These are phyloP conservation scores for Parasteatoda lunata DNA, from an alignment of 2,888 invertebrate species.

Conservation along the genomic window DNA sequence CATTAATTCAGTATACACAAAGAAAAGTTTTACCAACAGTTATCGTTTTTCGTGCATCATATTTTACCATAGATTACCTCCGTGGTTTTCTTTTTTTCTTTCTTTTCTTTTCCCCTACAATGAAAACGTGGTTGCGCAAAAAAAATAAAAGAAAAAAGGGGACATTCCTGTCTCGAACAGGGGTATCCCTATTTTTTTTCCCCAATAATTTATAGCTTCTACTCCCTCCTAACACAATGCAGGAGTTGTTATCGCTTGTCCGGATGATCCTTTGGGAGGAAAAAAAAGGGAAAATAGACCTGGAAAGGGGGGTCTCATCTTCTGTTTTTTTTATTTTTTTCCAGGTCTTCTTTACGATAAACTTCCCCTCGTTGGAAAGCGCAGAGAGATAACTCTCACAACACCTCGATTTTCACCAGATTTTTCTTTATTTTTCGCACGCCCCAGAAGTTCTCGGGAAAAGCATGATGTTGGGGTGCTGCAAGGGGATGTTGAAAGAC, in stretches of 20 bases:
- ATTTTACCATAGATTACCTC: conserved; percentile 27
- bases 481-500: not conserved
- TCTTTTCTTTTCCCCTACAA: not conserved
- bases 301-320: not conserved
- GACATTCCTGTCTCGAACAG: conserved; percentile 47
- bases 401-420: conserved; percentile 48
- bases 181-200: conserved; percentile 5
- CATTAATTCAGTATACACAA: not conserved
- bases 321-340: not conserved
- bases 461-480: no score
- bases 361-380: not conserved
- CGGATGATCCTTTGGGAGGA: conserved; percentile 27
- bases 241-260: conserved; percentile 55
- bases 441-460: no score
- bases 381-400: conserved; percentile 54
- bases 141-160: not conserved
- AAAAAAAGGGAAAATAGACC: not conserved
- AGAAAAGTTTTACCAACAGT: not conserved
- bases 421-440: conserved; percentile 11
- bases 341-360: not conserved
- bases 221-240: conserved; percentile 52
- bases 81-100: not conserved
- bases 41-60: not conserved
- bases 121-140: not conserved
- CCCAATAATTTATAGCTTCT: conserved; percentile 53